Conservation (phyloP, 92 coral and sea anemone species). For the Epizoanthus ramosus region DNA sequence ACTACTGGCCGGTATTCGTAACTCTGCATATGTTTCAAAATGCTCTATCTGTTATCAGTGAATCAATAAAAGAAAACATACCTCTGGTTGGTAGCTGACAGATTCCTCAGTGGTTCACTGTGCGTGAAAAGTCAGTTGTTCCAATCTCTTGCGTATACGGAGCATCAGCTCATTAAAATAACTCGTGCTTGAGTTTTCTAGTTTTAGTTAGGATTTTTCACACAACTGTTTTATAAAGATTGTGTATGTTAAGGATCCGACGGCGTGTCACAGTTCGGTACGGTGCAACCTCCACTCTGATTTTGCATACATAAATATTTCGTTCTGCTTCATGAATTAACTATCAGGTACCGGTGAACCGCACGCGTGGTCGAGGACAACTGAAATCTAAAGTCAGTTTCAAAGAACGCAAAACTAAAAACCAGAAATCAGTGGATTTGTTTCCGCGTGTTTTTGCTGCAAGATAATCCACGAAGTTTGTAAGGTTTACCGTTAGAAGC, state of each 20-base stretch:
- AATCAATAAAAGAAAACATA: too few relatives aligned
- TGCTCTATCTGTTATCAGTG: too few relatives aligned
- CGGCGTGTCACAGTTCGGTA: background rate
- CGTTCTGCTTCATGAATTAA: too few relatives aligned
- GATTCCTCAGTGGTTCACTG: too few relatives aligned
- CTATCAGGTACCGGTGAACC: background rate
- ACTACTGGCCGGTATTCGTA: background rate
- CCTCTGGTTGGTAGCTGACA: background rate
- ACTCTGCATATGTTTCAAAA: too few relatives aligned
- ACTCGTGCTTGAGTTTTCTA: background rate
- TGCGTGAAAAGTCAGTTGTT: background rate
- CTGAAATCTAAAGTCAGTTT: background rate
- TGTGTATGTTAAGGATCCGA: background rate
- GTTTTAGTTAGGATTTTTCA: background rate
- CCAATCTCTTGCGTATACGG: too few relatives aligned
- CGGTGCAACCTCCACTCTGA: too few relatives aligned
- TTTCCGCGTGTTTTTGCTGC: background rate
- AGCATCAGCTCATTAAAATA: background rate
- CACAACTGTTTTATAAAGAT: background rate
- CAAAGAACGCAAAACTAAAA: too few relatives aligned
- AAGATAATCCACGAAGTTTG: background rate
- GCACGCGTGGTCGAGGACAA: background rate
- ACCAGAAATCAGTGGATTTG: background rate
- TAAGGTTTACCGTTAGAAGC: background rate
- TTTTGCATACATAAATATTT: too few relatives aligned